Evolutionary conservation across 2,888 invertebrate species (phyloP), one percentile per base, ranked within the genome.

Genomic region (Eueremaeus valkanovi): DNA sequence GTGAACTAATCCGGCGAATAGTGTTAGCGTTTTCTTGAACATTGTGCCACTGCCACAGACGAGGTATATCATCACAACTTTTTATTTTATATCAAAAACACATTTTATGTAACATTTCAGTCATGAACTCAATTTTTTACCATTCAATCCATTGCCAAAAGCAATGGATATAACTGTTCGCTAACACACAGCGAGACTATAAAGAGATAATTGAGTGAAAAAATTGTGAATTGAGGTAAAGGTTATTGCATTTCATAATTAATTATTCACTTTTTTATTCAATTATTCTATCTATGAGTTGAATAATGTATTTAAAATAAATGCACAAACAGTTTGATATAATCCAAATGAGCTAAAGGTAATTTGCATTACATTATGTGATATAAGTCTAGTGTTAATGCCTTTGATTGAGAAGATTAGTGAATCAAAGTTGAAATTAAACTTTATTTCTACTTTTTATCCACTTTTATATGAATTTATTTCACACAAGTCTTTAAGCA

Each of bases 1-100:
- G 63, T 63, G 63, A 1, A 63, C 6, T 33, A 63, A 18, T 63
- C 63, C 63, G 63, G 63, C 63, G 18, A 63, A 63, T n/a, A 63
- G 63, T 63, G 63, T 63, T 16, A 63, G 33, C 18, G 63, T 63
- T 33, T 33, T 63, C 63, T 63, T 63, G 6, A 63, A 16, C 63
- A 63, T 63, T 63, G 63, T 63, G 5, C 6, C 18, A 31, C 33
- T 29, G 29, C 16, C 21, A 18, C 63, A 63, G 8, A 31, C 5
- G 11, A 33, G 18, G 3, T 11, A 31, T 33, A 63, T 33, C 63
- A 63, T 63, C 63, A 63, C 63, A 13, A 31, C 18, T 18, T 63
- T 33, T 55, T 9, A 24, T 9, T 13, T 24, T 8, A 11, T 16
- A 36, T 11, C 5, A 36, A 16, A 49, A 9, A 9, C 21, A 27